Base-by-base conservation (phyloP, 2,888 invertebrate species). In the Lissocephala sabroskyi region DNA sequence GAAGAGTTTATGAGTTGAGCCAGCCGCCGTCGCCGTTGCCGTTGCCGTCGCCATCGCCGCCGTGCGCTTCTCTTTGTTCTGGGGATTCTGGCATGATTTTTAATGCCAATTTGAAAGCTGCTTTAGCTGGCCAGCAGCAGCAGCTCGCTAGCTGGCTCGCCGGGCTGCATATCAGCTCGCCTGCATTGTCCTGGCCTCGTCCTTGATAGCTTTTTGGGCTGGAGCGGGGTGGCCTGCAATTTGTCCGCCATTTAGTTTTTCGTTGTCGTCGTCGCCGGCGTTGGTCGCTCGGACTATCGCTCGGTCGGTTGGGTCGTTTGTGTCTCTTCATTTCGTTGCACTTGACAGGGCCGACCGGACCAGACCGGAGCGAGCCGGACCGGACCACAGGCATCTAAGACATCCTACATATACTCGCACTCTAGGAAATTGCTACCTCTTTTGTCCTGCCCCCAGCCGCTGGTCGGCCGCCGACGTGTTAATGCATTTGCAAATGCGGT, bases 1-100 rank as follows among this genome's bases (percentile, higher is more conserved):
- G 50, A 56, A 55, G 54, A 51, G 56, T 55, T 56, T 58, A 52
- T 49, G 46, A 52, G 46, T 47, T 47, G 42, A 40, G 23, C 49
- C 49, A 29, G 41, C 28, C 40, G 26, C 35, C 7, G 4, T 23
- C 7, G 23, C 7, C 23, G 4, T n/a, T n/a, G 3, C 23, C 3
- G 23, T 23, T 7, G 4, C 23, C 3, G 23, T 23, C 23, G 3
- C 23, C 3, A 3, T 42, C 43, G 23, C 35, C 16, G 37, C 40
- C 41, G 26, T 45, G 37, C 9, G 11, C 41, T 36, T 47, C 40
- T 28, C 33, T 46, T 43, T n/a, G 23, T 3, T 23, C 23, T 23
- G 23, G 7, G 23, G 23, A 28, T 41, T 29, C 39, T 53, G 30
- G 33, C 16, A 40, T 18, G 36, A 45, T 49, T 46, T 46, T 45